Base-by-base conservation (phyloP, 2,888 invertebrate genomes). In the Tetheella fluctuosa region DNA sequence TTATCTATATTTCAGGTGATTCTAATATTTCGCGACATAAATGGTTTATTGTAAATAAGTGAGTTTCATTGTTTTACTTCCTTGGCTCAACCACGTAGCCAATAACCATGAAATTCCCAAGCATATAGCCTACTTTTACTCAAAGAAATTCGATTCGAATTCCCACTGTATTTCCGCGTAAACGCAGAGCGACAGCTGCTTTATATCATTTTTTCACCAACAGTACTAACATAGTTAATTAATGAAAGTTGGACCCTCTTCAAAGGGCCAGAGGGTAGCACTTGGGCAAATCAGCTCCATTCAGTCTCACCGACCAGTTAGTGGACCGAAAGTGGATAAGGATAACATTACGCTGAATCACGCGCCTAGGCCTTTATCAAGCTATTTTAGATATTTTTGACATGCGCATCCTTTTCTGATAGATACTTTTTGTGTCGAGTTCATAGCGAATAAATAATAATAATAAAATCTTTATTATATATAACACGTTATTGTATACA, bases 181-280 rank as follows among this genome's bases (percentile, higher is more conserved):
- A 5, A 8, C 7, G 30, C 30, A 30, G 30, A 15, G 37, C 37
- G 37, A 37, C 37, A 15, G 13, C 1, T 34, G 10, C 12, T 34
- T 12, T 34, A 34, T 39, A 42, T 42, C 1, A 20, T 48, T 48
- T 39, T 48, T 48, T 48, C 48, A 2, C 20, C 20, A 6, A 20
- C 20, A 48, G 2, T 48, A 48, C 48, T 48, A 20, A 48, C 20
- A 48, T n/a, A n/a, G 39, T 39, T 39, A n/a, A 39, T 39, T 39
- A n/a, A 39, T 39, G 39, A 39, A 48, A 48, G 17, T 48, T 48
- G 48, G 10, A 48, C 48, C 48, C 48, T 48, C 48, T n/a, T 48
- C 48, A 48, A 17, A 20, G 48, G 10, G 48, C 17, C 20, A 10
- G 48, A 48, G 48, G 48, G 20, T 48, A 48, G 48, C 8, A n/a